Evolutionary conservation across 2,888 invertebrate species (phyloP), one percentile per base, ranked within the genome.

Genomic region (Gastrophysa polygoni): DNA sequence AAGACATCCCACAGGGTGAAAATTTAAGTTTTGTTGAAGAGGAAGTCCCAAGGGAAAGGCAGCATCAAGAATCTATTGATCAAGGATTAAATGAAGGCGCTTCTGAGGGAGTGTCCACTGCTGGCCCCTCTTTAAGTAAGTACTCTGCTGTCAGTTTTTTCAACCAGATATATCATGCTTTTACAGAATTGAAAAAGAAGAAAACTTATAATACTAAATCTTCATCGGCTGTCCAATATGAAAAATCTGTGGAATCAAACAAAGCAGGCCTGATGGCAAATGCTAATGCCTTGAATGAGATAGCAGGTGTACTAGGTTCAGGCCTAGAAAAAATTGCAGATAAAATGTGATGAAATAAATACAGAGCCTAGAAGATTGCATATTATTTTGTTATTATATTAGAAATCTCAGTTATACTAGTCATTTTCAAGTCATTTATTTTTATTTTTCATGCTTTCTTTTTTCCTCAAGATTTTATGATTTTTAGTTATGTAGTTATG

Each of bases 291-390:
- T 21, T 47, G 21, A 47, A 47, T 21, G 20, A 47, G 18, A 47
- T 47, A 21, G 47, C 47, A 47, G 47, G n/a, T 18, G 47, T 21
- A 47, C 18, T 47, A 21, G 47, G 21, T 20, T 47, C 47, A n/a
- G 47, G 47, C 14, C 21, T 47, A 21, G 4, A 47, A 20, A 47
- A 47, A 47, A 17, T 47, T 47, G 47, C 47, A 47, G 47, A 47
- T 21, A 18, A 47, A 47, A 47, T 47, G 20, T 17, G 47, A 47
- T 47, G 4, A 20, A 8, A 17, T 21, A 47, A 20, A 47, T 18
- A n/a, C n/a, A 11, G 21, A 20, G 47, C 18, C 38, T 38, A 8
- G 47, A 47, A 11, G 18, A 47, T 4, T 24, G 24, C 20, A 47
- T n/a, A 47, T 10, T 18, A 20, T 46, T 3, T 46, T 7, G 4